Base-by-base conservation (phyloP, 2,888 invertebrate species). In the Flabesymbios commensalis region DNA sequence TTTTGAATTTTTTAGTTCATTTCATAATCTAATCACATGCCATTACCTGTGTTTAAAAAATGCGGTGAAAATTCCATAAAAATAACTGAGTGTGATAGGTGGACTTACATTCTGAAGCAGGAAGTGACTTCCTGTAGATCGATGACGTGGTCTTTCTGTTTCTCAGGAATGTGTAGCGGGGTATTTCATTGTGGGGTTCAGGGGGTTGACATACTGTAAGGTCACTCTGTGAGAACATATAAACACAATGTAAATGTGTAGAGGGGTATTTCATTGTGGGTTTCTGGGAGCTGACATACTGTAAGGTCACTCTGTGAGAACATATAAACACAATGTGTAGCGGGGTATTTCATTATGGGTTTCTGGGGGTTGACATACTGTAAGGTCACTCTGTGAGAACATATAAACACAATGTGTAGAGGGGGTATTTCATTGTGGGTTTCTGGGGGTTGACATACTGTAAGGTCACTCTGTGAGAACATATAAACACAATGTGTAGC, bases 111-210 rank as follows among this genome's bases (percentile, higher is more conserved):
- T 53, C 28, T 61, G 64, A 42, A 17, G 63, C 57, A n/a, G 62
- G 47, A n/a, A 61, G 41, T 10, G 65, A 57, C 49, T 69, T 69
- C 41, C 68, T 53, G 59, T 64, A 69, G 51, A 71, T 67, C 63
- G 71, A 71, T 51, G 70, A 69, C 65, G 64, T 67, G 49, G 65
- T 64, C 48, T 69, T 68, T 22, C 70, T 45, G 59, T 69, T 67
- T 17, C 65, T 31, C 22, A 71, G 64, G 64, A 71, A 71, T 19
- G 71, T 67, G 54, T 64, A 69, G 14, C 55, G 47, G 3, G 48
- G 56, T 17, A 48, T 29, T 10, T 63, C 63, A 41, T 61, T 57
- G 14, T 64, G 56, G 3, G 56, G 57, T 28, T 60, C 51, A 10
- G 53, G 57, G 3, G 59, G 60, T 10, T 55, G 61, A 55, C 64